Conservation (phyloP, 2,888 invertebrate species). For the Synanthedon andrenaeformis region DNA sequence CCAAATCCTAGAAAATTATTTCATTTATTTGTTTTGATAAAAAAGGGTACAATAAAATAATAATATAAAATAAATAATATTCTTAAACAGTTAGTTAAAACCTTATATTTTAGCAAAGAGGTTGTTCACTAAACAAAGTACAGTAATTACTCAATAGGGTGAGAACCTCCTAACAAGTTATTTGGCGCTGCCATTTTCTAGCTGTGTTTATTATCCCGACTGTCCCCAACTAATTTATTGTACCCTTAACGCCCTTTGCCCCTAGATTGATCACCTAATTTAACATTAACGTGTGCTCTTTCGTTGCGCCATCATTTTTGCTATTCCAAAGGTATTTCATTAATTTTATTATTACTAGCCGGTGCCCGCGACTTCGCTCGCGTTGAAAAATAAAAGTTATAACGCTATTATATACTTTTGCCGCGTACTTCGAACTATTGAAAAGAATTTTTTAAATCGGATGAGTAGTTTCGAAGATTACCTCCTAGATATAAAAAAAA, state of each 20-base stretch:
- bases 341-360: not conserved
- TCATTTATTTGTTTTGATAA: too few relatives aligned
- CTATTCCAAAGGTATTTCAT: conserved; percentile 6
- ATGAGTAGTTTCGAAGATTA: too few relatives aligned
- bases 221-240: conserved; percentile 68
- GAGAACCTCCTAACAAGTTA: conserved; percentile 55
- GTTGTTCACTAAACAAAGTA: conserved; percentile 43
- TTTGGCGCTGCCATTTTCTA: conserved; percentile 52
- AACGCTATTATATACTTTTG: too few relatives aligned
- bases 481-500: too few relatives aligned
- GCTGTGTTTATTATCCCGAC: conserved; percentile 59
- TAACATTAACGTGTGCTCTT: conserved; percentile 48
- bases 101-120: conserved; percentile 3
- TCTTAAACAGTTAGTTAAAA: too few relatives aligned
- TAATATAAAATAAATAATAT: too few relatives aligned
- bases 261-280: conserved; percentile 65
- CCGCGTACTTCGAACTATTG: too few relatives aligned
- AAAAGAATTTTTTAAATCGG: too few relatives aligned
- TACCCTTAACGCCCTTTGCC: conserved; percentile 55
- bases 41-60: too few relatives aligned
- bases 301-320: conserved; percentile 31
- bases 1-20: too few relatives aligned
- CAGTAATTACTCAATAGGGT: conserved; percentile 62
- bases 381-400: too few relatives aligned
- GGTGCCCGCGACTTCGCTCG: too few relatives aligned